Percentiles rank a stretch among this genome's conserved stretches.
phyloP scores from a whole-genome alignment of 2,797 vertebrate genomes.

The Bovichtus variegatus region DNA sequence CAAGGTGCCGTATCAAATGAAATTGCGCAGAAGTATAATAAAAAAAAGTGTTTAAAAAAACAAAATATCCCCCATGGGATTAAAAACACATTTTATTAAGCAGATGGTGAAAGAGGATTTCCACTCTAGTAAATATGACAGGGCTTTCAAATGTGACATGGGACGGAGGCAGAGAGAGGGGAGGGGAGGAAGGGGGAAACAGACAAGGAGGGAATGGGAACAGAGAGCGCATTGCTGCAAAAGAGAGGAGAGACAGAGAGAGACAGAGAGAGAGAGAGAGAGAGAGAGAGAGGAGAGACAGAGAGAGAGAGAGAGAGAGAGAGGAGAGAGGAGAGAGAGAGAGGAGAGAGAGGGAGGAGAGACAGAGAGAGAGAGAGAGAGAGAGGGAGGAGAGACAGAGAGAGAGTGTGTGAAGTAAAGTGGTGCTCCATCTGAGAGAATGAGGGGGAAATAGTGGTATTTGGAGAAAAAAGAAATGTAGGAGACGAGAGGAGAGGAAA shows the following conservation, averaged over 20 bases:
- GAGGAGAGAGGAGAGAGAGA: too few relatives aligned
- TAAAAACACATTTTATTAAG: conserved; percentile 97
- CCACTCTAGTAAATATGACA: conserved; percentile 90
- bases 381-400: too few relatives aligned
- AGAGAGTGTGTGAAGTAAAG: conserved; percentile 68
- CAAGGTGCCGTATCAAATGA: conserved; percentile 76
- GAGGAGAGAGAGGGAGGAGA: too few relatives aligned
- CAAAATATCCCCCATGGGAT: conserved; percentile 86
- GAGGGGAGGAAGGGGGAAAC: conserved; percentile 32
- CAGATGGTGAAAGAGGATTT: conserved; percentile 92
- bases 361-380: too few relatives aligned
- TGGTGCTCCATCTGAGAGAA: conserved; percentile 42
- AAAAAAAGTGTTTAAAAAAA: conserved; percentile 81
- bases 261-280: neutral
- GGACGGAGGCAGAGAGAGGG: conserved; percentile 47
- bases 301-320: too few relatives aligned
- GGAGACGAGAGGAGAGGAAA: conserved; percentile 6
- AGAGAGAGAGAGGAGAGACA: conserved; percentile 11
- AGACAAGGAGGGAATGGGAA: conserved; percentile 52
- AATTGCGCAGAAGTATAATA: conserved; percentile 78
- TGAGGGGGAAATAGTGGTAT: conserved; percentile 19
- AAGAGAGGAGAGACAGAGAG: conserved; percentile 31
- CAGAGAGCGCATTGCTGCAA: conserved; percentile 43
- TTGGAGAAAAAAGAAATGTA: conserved; percentile 34
- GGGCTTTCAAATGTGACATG: conserved; percentile 82